phyloP scores from a whole-genome alignment of 2,113 vertebrate species.

The Hippoglossus stenolepis region DNA sequence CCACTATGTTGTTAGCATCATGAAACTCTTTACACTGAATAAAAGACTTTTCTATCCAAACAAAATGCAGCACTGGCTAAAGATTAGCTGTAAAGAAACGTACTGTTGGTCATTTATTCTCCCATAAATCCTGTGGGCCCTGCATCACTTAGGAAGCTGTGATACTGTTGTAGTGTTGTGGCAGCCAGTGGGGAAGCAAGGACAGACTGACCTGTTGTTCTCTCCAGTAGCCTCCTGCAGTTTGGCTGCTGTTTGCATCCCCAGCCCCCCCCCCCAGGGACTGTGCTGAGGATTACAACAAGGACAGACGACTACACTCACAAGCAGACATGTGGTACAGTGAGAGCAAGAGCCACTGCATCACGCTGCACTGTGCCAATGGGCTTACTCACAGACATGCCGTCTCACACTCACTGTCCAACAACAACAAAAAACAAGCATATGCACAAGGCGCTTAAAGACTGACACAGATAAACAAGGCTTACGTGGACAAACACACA shows the following conservation, averaged over 20 bases:
- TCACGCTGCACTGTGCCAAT: conserved; percentile 44
- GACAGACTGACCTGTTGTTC: conserved; percentile 53
- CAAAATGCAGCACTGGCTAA: too few species aligned
- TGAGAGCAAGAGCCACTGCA: conserved; percentile 20
- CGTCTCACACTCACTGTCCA: neutral
- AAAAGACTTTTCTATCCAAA: too few species aligned
- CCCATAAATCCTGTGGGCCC: neutral
- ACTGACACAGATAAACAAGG: neutral
- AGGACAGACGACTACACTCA: conserved; percentile 38
- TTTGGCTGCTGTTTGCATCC: conserved; percentile 52
- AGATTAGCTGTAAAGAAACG: too few species aligned
- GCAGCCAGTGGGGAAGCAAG: conserved; percentile 21
- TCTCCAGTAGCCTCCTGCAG: conserved; percentile 45
- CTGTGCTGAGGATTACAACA: conserved; percentile 51
- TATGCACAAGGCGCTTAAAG: neutral
- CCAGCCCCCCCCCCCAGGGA: conserved; percentile 31
- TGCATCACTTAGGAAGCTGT: neutral
- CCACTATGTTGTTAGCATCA: neutral
- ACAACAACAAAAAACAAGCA: conserved; percentile 10
- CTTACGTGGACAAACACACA: neutral
- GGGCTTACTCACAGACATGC: conserved; percentile 46
- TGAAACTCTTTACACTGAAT: neutral
- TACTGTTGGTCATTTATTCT: too few species aligned
- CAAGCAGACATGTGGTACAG: conserved; percentile 21
- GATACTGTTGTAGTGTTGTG: neutral